A percentile compares a stretch with the other conserved stretches of the same genome.
These are phyloP conservation scores for Ciconia boyciana DNA, from an alignment of 2,113 vertebrate species.

Conservation along the genomic window DNA sequence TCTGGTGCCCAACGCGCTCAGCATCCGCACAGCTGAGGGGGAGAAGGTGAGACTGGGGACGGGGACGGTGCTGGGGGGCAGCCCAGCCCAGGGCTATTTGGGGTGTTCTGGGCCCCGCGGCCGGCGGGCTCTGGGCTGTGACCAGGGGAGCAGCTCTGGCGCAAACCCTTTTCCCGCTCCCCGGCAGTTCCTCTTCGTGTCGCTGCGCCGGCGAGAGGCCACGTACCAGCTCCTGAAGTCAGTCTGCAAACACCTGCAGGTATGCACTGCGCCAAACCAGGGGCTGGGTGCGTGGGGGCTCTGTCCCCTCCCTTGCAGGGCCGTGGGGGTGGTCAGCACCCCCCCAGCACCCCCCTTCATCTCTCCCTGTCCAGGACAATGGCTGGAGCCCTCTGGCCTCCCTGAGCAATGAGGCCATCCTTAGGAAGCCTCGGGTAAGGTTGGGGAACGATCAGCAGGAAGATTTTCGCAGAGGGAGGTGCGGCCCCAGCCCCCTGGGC, in stretches of 20 bases:
- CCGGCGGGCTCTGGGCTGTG: fast-evolving
- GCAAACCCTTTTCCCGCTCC: background rate
- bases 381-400: conserved; percentile 64
- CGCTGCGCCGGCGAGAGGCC: conserved; percentile 77
- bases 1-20: conserved; percentile 86
- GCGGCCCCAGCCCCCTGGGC: background rate
- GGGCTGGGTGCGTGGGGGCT: fast-evolving
- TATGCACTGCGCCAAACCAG: fast-evolving
- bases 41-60: conserved; percentile 74
- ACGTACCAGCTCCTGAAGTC: conserved; percentile 79
- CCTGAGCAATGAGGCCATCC: conserved; percentile 57
- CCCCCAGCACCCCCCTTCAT: background rate
- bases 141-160: background rate
- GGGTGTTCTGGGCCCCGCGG: fast-evolving
- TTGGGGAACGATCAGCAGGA: fast-evolving
- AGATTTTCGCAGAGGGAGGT: too few relatives aligned
- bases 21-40: conserved; percentile 76
- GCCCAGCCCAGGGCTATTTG: fast-evolving
- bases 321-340: fast-evolving
- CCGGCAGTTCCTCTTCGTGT: conserved; percentile 81
- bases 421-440: conserved; percentile 72
- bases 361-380: conserved; percentile 56
- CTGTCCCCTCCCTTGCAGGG: background rate
- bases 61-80: fast-evolving
- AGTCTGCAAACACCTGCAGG: conserved; percentile 78